Base-by-base conservation (phyloP, 2,797 vertebrate genomes). In the Syngnathus acus region DNA sequence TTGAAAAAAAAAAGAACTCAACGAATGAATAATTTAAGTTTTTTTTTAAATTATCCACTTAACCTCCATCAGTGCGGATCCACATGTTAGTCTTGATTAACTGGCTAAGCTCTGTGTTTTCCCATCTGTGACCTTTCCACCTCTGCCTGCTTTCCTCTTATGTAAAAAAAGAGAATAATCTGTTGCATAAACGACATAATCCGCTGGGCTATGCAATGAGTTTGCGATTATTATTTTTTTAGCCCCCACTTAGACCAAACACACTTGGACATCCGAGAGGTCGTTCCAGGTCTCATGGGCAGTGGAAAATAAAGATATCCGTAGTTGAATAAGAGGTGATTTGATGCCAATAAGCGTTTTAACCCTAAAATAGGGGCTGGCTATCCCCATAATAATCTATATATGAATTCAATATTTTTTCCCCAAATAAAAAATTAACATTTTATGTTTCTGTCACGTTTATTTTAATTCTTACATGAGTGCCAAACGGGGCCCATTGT, bases 161-260 rank as follows among this genome's bases (percentile, higher is more conserved):
- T 79, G 71, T 90, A 89, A 90, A 86, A 62, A 73, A 81, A 78
- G 69, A 23, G 5, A 42, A 47, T 3, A 62, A n/a, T 89, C 87
- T 81, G 79, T 88, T 83, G 77, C 86, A 80, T 90, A 89, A 89
- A 73, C 80, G 75, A 63, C 70, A 65, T 90, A 88, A 89, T 90
- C 88, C 71, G 7, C 64, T 13, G 48, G 55, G 54, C 40, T 70
- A 75, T 62, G 61, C 73, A 54, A 21, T 53, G 61, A 76, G 69
- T 64, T 58, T 7, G 26, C 13, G 32, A 26, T 32, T 10, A 26
- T 57, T 32, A 17, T 6, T 61, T 6, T 61, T 61, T 42, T 11
- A 21, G 16, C 42, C 21, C 7, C 14, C 32, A 7, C 32, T 58
- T 32, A 8, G 26, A 26, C 32, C 32, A 32, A 32, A 13, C 54